Percentiles rank a stretch among this genome's conserved stretches.
Evolutionary conservation across 35 echinoderm and acorn worm species (phyloP).

Genomic region (Heliocidaris erythrogramma): DNA sequence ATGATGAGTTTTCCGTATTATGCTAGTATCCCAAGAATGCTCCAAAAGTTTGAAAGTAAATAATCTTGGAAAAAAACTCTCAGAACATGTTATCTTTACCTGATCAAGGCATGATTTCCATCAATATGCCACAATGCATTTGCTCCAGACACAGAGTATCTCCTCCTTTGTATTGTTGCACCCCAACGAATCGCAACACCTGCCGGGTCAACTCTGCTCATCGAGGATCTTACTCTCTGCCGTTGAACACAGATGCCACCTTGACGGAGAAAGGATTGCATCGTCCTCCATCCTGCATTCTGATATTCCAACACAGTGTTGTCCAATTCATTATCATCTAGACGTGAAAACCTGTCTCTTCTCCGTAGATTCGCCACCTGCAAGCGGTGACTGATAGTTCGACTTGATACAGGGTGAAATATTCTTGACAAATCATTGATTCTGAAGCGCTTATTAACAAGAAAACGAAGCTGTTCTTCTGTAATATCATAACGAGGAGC

Average conservation of each 20-base stretch:
- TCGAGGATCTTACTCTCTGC: constrained; percentile 19
- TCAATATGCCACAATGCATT: constrained; percentile 62
- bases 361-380: background rate
- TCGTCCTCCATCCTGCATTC: constrained; percentile 49
- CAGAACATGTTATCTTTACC: too few relatives aligned
- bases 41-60: too few relatives aligned
- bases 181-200: constrained; percentile 58
- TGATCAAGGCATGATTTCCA: constrained; percentile 62
- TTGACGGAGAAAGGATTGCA: constrained; percentile 49
- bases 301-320: constrained; percentile 16
- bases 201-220: constrained; percentile 56
- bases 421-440: background rate
- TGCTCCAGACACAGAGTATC: constrained; percentile 49
- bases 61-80: too few relatives aligned
- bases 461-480: background rate
- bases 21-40: too few relatives aligned
- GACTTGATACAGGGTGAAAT: background rate
- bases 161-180: constrained; percentile 28
- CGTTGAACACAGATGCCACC: constrained; percentile 31
- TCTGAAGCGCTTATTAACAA: background rate
- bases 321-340: constrained; percentile 38
- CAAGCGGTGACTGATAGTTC: background rate
- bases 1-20: too few relatives aligned
- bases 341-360: background rate
- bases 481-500: constrained; percentile 20